Conservation (phyloP, 2,797 vertebrate species). For the Diplodus sargus region DNA sequence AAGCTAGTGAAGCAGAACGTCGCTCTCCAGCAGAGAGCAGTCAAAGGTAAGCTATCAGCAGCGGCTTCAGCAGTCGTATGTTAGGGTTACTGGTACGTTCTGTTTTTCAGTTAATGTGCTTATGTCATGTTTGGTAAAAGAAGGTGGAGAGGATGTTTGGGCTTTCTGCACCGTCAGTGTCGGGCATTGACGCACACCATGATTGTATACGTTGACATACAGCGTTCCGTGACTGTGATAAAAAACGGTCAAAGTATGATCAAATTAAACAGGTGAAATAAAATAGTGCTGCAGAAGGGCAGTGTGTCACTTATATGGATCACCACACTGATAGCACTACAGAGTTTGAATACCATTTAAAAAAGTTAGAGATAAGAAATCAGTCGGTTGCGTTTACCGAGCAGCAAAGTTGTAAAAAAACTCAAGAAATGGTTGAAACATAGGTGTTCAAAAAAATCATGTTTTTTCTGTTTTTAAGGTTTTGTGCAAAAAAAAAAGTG, state of each 20-base stretch:
- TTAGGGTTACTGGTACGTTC: background rate
- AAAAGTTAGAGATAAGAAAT: background rate
- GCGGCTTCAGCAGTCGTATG: background rate
- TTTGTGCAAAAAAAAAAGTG: background rate
- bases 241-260: too few relatives aligned
- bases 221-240: too few relatives aligned
- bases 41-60: conserved; percentile 62
- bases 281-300: background rate
- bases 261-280: too few relatives aligned
- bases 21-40: conserved; percentile 57
- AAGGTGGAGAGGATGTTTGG: conserved; percentile 18
- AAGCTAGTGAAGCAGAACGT: conserved; percentile 9
- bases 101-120: background rate
- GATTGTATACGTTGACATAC: background rate
- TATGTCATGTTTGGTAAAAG: conserved; percentile 5
- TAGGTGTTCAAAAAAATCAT: background rate
- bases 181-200: background rate
- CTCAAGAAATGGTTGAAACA: background rate
- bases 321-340: background rate
- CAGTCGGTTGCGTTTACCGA: background rate
- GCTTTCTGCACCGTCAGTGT: background rate
- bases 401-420: background rate
- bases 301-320: background rate
- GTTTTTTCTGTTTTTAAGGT: too few relatives aligned
- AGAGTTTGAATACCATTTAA: conserved; percentile 2